A percentile compares a stretch with the other conserved stretches of the same genome.
phyloP scores from a whole-genome alignment of 2,113 vertebrate species.

The Sakesphorus luctuosus region DNA sequence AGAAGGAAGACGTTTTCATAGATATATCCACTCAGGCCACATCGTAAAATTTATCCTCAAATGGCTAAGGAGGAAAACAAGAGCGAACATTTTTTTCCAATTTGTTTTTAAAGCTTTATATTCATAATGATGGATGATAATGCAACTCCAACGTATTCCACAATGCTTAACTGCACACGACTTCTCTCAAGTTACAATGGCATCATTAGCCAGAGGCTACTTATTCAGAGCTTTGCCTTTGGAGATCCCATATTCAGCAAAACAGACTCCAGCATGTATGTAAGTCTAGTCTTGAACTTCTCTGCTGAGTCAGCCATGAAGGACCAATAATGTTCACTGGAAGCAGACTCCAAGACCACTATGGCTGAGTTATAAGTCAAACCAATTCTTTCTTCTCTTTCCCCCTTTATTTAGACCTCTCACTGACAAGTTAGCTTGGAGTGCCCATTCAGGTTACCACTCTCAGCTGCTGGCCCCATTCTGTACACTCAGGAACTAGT shows the following conservation, averaged over 20 bases:
- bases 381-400: not conserved
- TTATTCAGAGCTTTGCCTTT: not conserved
- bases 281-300: not conserved
- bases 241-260: not conserved
- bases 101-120: not conserved
- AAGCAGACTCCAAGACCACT: not conserved
- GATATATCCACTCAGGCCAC: not conserved
- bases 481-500: not conserved
- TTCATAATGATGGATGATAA: not conserved
- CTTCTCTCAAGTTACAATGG: not conserved
- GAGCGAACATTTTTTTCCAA: not conserved
- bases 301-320: not conserved
- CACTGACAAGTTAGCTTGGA: not conserved
- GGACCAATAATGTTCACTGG: not conserved
- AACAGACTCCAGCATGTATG: not conserved
- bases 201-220: not conserved
- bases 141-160: not conserved
- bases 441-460: not conserved
- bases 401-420: not conserved
- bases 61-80: not conserved
- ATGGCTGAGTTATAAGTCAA: not conserved
- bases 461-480: not conserved
- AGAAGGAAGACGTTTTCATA: not conserved
- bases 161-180: not conserved
- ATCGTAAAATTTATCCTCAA: not conserved